Base-by-base conservation (phyloP, 2,113 vertebrate genomes). In the Myodes glareolus region DNA sequence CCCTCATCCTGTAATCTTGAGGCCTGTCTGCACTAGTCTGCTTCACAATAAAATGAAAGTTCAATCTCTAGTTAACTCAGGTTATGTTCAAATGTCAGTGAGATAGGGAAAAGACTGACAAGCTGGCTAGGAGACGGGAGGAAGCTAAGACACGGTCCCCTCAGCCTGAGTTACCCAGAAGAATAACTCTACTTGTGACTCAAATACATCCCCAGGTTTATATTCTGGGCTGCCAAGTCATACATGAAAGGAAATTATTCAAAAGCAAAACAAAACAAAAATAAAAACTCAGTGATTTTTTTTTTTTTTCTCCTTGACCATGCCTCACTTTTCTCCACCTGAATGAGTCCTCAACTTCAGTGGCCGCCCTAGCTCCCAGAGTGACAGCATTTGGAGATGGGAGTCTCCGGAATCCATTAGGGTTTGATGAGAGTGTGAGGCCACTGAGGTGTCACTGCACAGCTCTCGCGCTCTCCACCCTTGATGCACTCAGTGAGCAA, bases 21-120 rank as follows among this genome's bases (percentile, higher is more conserved):
- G 92, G 96, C 72, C 86, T 95, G 92, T 88, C 92, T 77, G 47
- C 81, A 80, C 86, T 94, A 92, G 92, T 92, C 89, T 96, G 96
- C 78, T 97, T 96, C 93, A 45, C 31, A 95, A 86, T 92, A 97
- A 95, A 93, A 95, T 91, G 50, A 96, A 96, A 96, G 94, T 90
- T 94, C 92, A 96, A 96, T 82, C 76, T 98, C 95, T 78, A 93
- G 95, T 90, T 82, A 90, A 93, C 73, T 86, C 94, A 92, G 95
- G 90, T 86, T 93, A 68, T 52, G 73, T 94, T 97, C 96, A 92
- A 87, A 42, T 36, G 77, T 95, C 94, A 96, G 33, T 80, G 36
- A 47, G 63, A 84, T 2, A 47, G 86, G 75, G 55, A 29, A 63
- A 87, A 91, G 87, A 93, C 68, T 33, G 55, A 94, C 91, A 96